A percentile compares a stretch with the other conserved stretches of the same genome.
phyloP scores from a whole-genome alignment of 2,113 vertebrate species.

The Bufo bufo region DNA sequence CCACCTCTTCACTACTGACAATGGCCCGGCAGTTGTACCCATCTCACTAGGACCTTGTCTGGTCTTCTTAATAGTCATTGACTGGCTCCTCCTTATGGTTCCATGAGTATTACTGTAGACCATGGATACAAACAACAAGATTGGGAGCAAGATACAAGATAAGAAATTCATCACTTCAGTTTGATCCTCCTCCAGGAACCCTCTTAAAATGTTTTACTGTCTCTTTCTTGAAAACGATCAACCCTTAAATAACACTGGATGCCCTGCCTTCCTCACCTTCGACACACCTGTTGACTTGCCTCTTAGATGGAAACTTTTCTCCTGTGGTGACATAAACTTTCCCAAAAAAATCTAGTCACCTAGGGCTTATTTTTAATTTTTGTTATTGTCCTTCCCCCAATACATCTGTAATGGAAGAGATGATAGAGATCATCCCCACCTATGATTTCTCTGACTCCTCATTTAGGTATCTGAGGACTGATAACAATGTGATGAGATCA shows the following conservation, averaged over 20 bases:
- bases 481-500: conserved; percentile 27
- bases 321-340: conserved; percentile 38
- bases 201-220: not conserved
- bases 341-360: conserved; percentile 16
- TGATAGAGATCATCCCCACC: not conserved
- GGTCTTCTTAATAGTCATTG: not conserved
- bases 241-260: not conserved
- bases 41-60: not conserved
- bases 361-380: not conserved
- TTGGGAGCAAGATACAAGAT: fast-evolving
- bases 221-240: not conserved
- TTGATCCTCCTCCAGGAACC: not conserved
- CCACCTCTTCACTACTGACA: fast-evolving
- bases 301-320: conserved; percentile 27
- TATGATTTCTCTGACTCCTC: not conserved
- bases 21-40: not conserved
- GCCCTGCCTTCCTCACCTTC: not conserved
- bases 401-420: not conserved
- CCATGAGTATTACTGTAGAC: not conserved
- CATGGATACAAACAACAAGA: conserved; percentile 50
- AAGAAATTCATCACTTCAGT: conserved; percentile 56
- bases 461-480: not conserved
- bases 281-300: conserved; percentile 24
- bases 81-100: not conserved
- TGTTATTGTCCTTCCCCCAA: not conserved